These are phyloP conservation scores for Eulemur albifrons DNA, from an alignment of 2,797 vertebrate genomes.

Conservation along the genomic window DNA sequence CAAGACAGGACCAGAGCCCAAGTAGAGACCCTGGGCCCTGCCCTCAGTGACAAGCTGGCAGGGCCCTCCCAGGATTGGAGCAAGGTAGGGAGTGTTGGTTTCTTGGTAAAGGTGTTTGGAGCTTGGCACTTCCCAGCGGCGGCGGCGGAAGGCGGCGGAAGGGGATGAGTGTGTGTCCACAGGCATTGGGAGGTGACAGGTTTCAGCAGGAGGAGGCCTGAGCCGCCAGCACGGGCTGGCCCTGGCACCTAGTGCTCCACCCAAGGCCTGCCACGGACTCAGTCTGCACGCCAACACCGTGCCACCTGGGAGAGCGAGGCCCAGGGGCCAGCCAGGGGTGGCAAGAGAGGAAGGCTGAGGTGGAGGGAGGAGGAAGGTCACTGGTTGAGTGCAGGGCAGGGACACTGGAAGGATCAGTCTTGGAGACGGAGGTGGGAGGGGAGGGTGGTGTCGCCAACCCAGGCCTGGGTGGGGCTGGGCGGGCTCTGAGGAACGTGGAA, in stretches of 20 bases:
- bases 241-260: constrained; percentile 40
- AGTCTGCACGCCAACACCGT: background rate
- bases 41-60: background rate
- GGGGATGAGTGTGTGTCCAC: constrained; percentile 71
- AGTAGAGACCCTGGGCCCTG: background rate
- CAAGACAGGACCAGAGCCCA: background rate
- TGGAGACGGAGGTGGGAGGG: constrained; percentile 41
- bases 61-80: background rate
- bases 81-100: constrained; percentile 50
- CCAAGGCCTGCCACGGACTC: constrained; percentile 42
- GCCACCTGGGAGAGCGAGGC: constrained; percentile 12
- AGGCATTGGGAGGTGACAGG: constrained; percentile 69
- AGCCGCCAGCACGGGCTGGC: constrained; percentile 60
- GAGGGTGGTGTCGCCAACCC: background rate
- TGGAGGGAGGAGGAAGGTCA: constrained; percentile 39
- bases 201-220: constrained; percentile 75
- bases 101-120: constrained; percentile 69
- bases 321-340: background rate
- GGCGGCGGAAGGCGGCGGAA: constrained; percentile 22
- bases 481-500: background rate
- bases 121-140: constrained; percentile 27
- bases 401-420: constrained; percentile 27
- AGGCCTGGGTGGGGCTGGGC: constrained; percentile 17
- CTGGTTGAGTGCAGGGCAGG: constrained; percentile 52
- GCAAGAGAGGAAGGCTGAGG: background rate